Evolutionary conservation across 2,797 vertebrate species (phyloP).

Genomic region (Rhodeus uyekii): DNA sequence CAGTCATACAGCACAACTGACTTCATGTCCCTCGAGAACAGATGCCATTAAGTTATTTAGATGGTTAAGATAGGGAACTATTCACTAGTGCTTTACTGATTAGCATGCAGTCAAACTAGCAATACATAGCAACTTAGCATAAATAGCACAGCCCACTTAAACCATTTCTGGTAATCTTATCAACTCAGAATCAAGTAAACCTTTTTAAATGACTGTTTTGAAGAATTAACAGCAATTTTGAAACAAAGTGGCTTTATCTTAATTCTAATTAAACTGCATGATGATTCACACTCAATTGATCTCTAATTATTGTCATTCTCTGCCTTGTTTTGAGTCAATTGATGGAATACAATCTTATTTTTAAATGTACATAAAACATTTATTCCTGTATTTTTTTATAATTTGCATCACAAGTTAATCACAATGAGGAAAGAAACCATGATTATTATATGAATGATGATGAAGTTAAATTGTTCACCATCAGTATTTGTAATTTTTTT

Average conservation of each 20-base stretch:
- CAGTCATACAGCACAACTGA: no score
- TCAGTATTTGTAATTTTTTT: background rate
- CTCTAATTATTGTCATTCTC: background rate
- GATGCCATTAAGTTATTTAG: background rate
- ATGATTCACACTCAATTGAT: background rate
- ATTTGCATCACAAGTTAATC: no score
- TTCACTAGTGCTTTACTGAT: background rate
- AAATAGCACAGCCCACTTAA: background rate
- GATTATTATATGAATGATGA: background rate
- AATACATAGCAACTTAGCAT: background rate
- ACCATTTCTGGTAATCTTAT: background rate
- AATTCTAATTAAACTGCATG: slow-evolving; percentile 13
- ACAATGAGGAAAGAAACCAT: no score
- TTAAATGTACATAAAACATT: no score
- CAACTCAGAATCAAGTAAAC: slow-evolving; percentile 1
- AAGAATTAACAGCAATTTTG: background rate
- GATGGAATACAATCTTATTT: background rate
- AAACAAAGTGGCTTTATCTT: slow-evolving; percentile 13
- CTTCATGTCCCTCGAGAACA: background rate
- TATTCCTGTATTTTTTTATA: background rate
- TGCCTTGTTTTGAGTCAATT: background rate
- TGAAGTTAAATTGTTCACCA: background rate
- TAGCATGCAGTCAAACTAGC: background rate
- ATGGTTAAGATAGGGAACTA: background rate
- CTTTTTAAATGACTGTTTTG: background rate